phyloP scores from a whole-genome alignment of 2,888 invertebrate species.

The Leucophenga maculata region DNA sequence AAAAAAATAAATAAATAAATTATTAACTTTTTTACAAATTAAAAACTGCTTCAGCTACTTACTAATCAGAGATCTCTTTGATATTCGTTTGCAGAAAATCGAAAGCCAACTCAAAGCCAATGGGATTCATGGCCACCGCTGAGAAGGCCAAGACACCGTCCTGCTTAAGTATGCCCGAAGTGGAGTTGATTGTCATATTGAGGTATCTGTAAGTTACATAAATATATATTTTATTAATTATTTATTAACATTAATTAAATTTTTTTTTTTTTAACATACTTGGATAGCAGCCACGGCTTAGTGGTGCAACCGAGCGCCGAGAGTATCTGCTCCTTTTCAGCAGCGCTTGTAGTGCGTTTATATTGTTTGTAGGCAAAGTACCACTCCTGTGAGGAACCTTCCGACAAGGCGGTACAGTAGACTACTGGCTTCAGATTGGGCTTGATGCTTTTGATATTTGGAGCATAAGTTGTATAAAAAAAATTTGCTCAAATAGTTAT shows the following conservation, averaged over 20 bases:
- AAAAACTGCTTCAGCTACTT: conserved; percentile 41
- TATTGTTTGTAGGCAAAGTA: conserved; percentile 76
- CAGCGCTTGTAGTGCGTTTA: conserved; percentile 73
- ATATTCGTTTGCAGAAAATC: conserved; percentile 74
- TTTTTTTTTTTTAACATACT: conserved; percentile 66
- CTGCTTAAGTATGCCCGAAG: conserved; percentile 76
- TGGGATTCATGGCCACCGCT: conserved; percentile 75
- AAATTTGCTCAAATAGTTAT: not conserved
- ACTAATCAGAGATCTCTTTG: conserved; percentile 71
- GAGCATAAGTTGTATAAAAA: not conserved
- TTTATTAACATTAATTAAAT: not conserved
- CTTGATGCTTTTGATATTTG: conserved; percentile 74
- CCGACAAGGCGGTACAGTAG: conserved; percentile 79
- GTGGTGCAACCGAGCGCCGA: conserved; percentile 75
- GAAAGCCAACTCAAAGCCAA: conserved; percentile 77
- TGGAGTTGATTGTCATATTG: conserved; percentile 73
- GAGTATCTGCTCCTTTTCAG: conserved; percentile 77
- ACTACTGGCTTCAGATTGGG: conserved; percentile 77
- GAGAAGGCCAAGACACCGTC: conserved; percentile 76
- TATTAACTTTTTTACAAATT: not conserved
- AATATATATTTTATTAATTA: too few species aligned
- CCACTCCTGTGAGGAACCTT: conserved; percentile 80
- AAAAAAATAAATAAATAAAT: conserved; percentile 5
- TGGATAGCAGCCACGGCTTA: conserved; percentile 75
- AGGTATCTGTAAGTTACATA: conserved; percentile 71